A percentile compares a stretch with the other conserved stretches of the same genome.
phyloP scores from a whole-genome alignment of 2,797 vertebrate genomes.

The Phataginus tetradactyla region DNA sequence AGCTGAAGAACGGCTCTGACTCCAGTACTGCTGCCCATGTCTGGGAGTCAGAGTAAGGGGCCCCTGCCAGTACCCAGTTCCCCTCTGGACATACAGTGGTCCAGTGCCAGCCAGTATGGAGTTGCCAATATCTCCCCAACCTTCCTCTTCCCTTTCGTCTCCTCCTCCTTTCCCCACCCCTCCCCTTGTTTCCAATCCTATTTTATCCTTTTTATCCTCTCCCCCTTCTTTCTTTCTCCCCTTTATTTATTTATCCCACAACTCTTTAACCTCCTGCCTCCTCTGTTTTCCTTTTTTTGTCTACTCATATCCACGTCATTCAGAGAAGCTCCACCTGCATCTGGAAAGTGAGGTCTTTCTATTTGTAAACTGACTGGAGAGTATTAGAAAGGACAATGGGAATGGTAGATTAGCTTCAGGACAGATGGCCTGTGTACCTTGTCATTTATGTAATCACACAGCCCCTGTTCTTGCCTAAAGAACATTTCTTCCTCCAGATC shows the following conservation, averaged over 20 bases:
- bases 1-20: background rate
- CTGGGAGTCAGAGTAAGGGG: background rate
- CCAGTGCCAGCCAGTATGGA: background rate
- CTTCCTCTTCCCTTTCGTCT: background rate
- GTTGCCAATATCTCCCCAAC: background rate
- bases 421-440: background rate
- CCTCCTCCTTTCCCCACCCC: background rate
- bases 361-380: constrained; percentile 1
- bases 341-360: background rate
- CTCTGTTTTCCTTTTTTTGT: background rate
- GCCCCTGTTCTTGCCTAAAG: background rate
- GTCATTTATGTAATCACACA: background rate
- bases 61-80: background rate
- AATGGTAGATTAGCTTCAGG: background rate
- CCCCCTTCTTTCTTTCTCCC: background rate
- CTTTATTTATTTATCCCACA: background rate
- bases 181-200: background rate
- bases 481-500: constrained; percentile 2
- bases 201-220: constrained; percentile 5
- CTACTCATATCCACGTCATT: background rate
- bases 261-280: background rate
- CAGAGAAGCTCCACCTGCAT: background rate
- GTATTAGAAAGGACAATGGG: background rate
- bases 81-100: background rate
- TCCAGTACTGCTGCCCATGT: background rate